Evolutionary conservation across 2,113 vertebrate genomes (phyloP), one percentile per base, ranked within the genome.

Genomic region (Hippocampus guttulatus): DNA sequence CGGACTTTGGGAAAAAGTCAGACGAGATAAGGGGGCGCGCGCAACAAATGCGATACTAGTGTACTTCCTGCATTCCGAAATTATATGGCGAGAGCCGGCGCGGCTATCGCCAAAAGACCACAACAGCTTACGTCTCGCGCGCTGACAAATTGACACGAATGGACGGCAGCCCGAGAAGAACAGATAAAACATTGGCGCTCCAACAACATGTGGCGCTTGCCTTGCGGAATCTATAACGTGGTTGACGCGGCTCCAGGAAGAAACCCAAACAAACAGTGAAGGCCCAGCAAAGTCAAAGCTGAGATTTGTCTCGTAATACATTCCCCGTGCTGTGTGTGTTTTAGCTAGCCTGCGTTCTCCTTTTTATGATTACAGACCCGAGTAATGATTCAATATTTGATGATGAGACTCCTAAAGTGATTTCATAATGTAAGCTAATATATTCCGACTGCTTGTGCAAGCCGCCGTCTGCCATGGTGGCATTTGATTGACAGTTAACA

Each of bases 241-340:
- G 74, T 73, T 77, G 58, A 33, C 30, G 75, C 67, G 70, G 60
- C 70, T 71, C 63, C 49, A 70, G 79, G 68, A 67, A 72, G 74
- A 64, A 78, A 60, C 40, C 64, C 45, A 64, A n/a, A 62, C 43
- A 45, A 45, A 45, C 61, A 41, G 21, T 40, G 1, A 61, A 45
- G 12, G 10, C 43, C 43, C 43, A 14, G 43, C 12, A 14, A 45
- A 45, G 43, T 45, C 10, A 45, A 45, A 14, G 10, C 43, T 2
- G 10, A 45, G 43, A 45, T 45, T 45, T 45, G 43, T 3, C 14
- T 12, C 10, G 10, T 15, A 14, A 45, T 15, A 45, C 12, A 45
- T 45, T 11, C 10, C 5, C 5, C 5, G 33, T 38, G 33, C 6
- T 6, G 33, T 38, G 33, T 38, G 33, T 38, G 30, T 27, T 0